Evolutionary conservation across 2,797 vertebrate species (phyloP).

Genomic region (Anabas testudineus): DNA sequence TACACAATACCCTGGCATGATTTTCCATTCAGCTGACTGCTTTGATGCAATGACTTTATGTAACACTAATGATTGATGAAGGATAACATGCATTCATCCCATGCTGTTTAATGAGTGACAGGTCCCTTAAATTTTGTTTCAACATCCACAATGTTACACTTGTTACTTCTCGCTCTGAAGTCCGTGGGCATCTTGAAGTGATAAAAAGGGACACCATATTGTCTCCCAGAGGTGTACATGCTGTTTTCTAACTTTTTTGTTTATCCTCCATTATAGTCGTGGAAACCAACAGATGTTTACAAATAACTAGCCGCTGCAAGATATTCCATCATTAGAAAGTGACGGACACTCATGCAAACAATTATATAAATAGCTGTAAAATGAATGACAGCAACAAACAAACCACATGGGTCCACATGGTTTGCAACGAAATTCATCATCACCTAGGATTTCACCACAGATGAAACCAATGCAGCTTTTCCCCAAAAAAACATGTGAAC

Average conservation of each 20-base stretch:
- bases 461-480: slow-evolving; percentile 49
- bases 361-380: slow-evolving; percentile 37
- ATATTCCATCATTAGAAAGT: slow-evolving; percentile 44
- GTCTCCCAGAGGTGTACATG: slow-evolving; percentile 51
- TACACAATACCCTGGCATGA: slow-evolving; percentile 41
- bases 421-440: slow-evolving; percentile 45
- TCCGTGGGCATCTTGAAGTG: slow-evolving; percentile 66
- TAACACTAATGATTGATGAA: slow-evolving; percentile 21
- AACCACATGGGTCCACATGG: background rate
- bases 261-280: slow-evolving; percentile 34
- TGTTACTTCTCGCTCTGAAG: slow-evolving; percentile 49
- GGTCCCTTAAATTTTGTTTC: slow-evolving; percentile 59
- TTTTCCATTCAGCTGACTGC: slow-evolving; percentile 41
- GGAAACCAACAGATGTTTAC: slow-evolving; percentile 60
- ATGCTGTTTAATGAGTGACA: slow-evolving; percentile 31
- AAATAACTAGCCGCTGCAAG: background rate
- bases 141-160: slow-evolving; percentile 52
- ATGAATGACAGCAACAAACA: slow-evolving; percentile 31
- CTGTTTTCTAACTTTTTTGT: slow-evolving; percentile 27
- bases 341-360: slow-evolving; percentile 44
- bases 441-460: slow-evolving; percentile 22
- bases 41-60: slow-evolving; percentile 36
- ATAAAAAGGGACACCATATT: slow-evolving; percentile 60
- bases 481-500: slow-evolving; percentile 57
- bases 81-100: slow-evolving; percentile 17